These are phyloP conservation scores for Cremastobaeus sp. DNA, from an alignment of 2,888 invertebrate species.

Conservation along the genomic window DNA sequence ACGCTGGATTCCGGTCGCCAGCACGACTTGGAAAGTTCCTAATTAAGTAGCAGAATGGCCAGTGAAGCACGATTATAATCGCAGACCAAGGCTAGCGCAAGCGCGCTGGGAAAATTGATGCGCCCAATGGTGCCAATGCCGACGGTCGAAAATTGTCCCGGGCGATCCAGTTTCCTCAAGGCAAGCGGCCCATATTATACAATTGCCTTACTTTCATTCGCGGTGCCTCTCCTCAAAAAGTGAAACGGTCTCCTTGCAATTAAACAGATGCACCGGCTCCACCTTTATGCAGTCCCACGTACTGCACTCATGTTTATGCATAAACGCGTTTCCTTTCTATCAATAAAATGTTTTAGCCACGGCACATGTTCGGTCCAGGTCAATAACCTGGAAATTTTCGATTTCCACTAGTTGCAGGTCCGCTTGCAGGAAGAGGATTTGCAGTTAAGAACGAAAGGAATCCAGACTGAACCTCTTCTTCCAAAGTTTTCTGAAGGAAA, in stretches of 20 bases:
- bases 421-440: too few relatives aligned
- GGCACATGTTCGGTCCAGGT: too few relatives aligned
- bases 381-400: too few relatives aligned
- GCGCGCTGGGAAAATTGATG: constrained; percentile 13
- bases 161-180: constrained; percentile 41
- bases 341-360: constrained; percentile 40
- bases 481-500: too few relatives aligned
- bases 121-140: constrained; percentile 18
- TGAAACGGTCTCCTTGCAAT: constrained; percentile 56
- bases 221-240: constrained; percentile 45
- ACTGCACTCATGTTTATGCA: constrained; percentile 43
- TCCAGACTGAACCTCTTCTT: too few relatives aligned
- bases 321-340: constrained; percentile 50
- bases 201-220: constrained; percentile 45
- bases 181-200: constrained; percentile 41
- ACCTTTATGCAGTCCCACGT: constrained; percentile 48
- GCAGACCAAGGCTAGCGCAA: background rate
- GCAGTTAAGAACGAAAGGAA: too few relatives aligned
- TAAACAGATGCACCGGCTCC: constrained; percentile 58
- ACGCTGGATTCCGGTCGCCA: background rate
- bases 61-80: too few relatives aligned
- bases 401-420: too few relatives aligned
- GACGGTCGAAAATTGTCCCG: constrained; percentile 20
- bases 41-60: constrained; percentile 10
- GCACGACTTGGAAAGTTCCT: constrained; percentile 12